phyloP scores from a whole-genome alignment of 2,113 vertebrate species.

The Heterochromis multidens region DNA sequence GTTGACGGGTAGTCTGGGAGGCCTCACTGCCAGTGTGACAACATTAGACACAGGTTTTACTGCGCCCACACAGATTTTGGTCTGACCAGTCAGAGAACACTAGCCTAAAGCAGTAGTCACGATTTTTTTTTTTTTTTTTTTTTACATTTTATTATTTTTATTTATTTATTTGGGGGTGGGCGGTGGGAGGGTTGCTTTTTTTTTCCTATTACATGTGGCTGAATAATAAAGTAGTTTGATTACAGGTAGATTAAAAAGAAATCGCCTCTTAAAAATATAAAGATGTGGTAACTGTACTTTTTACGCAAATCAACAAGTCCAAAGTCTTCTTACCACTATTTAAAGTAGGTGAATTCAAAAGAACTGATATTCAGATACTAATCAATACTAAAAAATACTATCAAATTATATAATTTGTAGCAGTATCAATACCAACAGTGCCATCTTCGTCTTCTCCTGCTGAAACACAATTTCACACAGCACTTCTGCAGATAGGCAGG shows the following conservation, averaged over 20 bases:
- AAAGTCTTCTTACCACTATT: not conserved
- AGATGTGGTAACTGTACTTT: not conserved
- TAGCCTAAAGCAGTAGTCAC: too few relatives aligned
- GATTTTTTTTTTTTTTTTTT: too few relatives aligned
- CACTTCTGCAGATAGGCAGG: not conserved
- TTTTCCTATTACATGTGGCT: not conserved
- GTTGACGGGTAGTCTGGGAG: constrained; percentile 9
- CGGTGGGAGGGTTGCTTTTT: not conserved
- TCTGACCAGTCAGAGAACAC: not conserved
- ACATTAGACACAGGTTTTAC: constrained; percentile 7
- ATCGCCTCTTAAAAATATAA: not conserved
- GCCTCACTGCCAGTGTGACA: constrained; percentile 11
- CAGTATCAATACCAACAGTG: not conserved
- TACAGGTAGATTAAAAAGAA: not conserved
- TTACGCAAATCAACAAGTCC: not conserved
- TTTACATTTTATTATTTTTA: not conserved
- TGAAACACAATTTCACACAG: not conserved
- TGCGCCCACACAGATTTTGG: not conserved
- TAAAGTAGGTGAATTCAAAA: not conserved
- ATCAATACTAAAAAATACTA: not conserved
- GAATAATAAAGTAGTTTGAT: not conserved
- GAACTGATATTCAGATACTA: too few relatives aligned
- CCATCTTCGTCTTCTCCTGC: not conserved
- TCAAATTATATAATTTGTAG: not conserved
- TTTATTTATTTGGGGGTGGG: not conserved